phyloP scores from a whole-genome alignment of 2,797 vertebrate species.

The Melanogrammus aeglefinus region DNA sequence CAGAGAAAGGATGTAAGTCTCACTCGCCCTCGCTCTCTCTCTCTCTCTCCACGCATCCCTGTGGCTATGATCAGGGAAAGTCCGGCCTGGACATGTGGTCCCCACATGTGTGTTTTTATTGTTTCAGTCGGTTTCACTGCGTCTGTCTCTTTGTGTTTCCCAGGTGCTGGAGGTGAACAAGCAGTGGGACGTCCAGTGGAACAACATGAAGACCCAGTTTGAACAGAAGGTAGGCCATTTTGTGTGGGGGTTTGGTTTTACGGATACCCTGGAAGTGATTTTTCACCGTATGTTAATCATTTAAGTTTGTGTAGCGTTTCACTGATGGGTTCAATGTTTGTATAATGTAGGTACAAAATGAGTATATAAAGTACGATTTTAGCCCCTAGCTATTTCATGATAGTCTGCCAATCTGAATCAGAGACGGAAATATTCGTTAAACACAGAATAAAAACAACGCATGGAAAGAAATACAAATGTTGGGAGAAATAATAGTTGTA shows the following conservation, averaged over 20 bases:
- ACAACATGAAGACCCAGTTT: slow-evolving; percentile 95
- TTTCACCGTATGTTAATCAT: background rate
- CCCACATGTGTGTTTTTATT: slow-evolving; percentile 39
- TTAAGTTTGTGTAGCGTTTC: background rate
- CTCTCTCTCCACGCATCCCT: slow-evolving; percentile 45
- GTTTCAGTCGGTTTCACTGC: slow-evolving; percentile 37
- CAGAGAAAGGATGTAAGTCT: slow-evolving; percentile 92
- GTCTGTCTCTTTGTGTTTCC: slow-evolving; percentile 7
- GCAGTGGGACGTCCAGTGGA: slow-evolving; percentile 99
- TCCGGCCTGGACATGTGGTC: slow-evolving; percentile 28
- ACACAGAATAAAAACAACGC: background rate
- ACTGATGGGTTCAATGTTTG: background rate
- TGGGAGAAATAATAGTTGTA: slow-evolving; percentile 15
- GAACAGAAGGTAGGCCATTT: slow-evolving; percentile 90
- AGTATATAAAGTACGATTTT: no score
- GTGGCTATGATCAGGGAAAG: slow-evolving; percentile 56
- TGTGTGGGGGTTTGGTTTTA: slow-evolving; percentile 32
- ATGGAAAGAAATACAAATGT: background rate
- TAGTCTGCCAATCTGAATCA: background rate
- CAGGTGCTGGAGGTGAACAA: slow-evolving; percentile 98
- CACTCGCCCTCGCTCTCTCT: background rate
- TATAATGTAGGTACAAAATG: background rate
- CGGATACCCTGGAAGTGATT: background rate
- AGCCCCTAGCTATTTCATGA: no score
- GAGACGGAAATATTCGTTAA: background rate